Base-by-base conservation (phyloP, 2,888 invertebrate species). In the Rhagium mordax region DNA sequence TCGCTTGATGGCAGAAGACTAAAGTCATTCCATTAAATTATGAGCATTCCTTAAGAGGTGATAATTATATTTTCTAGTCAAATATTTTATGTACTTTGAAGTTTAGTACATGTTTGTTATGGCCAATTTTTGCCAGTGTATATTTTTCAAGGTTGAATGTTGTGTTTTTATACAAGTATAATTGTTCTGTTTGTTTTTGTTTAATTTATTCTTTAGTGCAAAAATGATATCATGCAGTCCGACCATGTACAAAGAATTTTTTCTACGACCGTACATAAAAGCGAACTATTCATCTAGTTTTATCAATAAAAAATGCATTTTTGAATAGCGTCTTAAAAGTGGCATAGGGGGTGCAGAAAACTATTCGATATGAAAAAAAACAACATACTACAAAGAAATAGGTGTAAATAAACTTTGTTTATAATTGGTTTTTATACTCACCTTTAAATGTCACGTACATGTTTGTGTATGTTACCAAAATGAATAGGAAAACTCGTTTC, bases 1-100 rank as follows among this genome's bases (percentile, higher is more conserved):
- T 74, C 88, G 88, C 76, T 84, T 90, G 66, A 90, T 90, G 89
- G 83, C 83, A 1, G 86, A 86, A 71, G 87, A 87, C 79, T 87
- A 80, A 71, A 21, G 8, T 47, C 15, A 57, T 67, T 67, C 67
- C 67, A 29, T 71, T 60, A 49, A 27, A 27, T 41, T 53, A 41
- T 21, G 21, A 66, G 66, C 71, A 71, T 71, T 71, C 71, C 71
- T 41, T 60, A n/a, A 13, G n/a, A 41, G 49, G 71, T 71, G 66
- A 71, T 66, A 65, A 61, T 47, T 71, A 60, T 66, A 59, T 41
- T 71, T 51, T 71, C 71, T 71, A 71, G 71, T 71, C 71, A 60
- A 65, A 61, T 65, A 33, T 55, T 55, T n/a, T 41, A 57, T 57
- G 57, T 65, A 67, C 67, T 67, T 67, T 24, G 20, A 61, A 57